phyloP scores from a whole-genome alignment of 2,113 vertebrate genomes.

The Hirundichthys speculiger region DNA sequence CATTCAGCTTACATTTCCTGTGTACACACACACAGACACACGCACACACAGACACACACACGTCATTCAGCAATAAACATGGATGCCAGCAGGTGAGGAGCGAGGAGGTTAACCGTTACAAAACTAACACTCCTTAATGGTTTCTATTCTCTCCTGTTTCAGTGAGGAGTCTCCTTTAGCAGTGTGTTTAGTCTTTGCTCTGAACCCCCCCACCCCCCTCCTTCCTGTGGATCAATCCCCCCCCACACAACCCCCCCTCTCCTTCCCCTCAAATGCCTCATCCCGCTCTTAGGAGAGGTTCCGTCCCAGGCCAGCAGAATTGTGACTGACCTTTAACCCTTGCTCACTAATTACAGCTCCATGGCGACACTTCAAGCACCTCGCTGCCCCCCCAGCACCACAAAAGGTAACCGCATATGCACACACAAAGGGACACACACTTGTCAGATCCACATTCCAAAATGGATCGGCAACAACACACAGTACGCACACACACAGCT shows the following conservation, averaged over 20 bases:
- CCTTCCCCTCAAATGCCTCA: constrained; percentile 22
- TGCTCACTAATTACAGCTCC: constrained; percentile 94
- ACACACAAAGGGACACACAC: constrained; percentile 24
- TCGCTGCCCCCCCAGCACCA: constrained; percentile 62
- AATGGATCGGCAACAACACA: constrained; percentile 14
- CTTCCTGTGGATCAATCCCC: constrained; percentile 46
- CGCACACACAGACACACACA: constrained; percentile 8
- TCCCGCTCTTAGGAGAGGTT: constrained; percentile 84
- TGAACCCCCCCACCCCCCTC: too few species aligned
- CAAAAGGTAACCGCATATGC: constrained; percentile 48
- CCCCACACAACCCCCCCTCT: constrained; percentile 35
- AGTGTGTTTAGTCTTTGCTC: constrained; percentile 43
- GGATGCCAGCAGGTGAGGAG: constrained; percentile 59
- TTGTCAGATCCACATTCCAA: constrained; percentile 36
- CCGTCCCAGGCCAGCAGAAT: constrained; percentile 84
- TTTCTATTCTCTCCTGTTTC: constrained; percentile 73
- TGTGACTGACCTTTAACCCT: constrained; percentile 88
- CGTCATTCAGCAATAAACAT: constrained; percentile 46
- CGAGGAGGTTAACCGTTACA: constrained; percentile 64
- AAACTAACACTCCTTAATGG: constrained; percentile 73
- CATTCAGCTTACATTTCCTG: constrained; percentile 17
- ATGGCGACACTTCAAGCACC: constrained; percentile 91
- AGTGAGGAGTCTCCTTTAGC: constrained; percentile 63
- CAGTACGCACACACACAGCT: constrained; percentile 10
- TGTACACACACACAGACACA: too few species aligned